Evolutionary conservation across 2,888 invertebrate genomes (phyloP).

Genomic region (Hemaris fuciformis): DNA sequence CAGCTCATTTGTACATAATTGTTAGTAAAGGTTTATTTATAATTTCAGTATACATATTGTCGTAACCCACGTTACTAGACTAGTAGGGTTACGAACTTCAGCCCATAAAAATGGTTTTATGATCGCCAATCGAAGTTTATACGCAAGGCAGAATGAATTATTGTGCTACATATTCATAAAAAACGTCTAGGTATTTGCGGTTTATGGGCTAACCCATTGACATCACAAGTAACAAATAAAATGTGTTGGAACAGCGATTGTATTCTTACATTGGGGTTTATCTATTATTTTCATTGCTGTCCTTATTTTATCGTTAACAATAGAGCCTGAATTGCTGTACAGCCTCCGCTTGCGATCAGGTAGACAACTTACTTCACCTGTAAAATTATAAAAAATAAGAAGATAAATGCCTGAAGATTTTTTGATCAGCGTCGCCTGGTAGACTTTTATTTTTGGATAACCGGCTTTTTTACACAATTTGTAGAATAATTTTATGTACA

Average conservation of each 20-base stretch:
- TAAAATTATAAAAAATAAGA: no score
- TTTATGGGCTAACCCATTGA: slow-evolving; percentile 1
- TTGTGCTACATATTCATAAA: neutral
- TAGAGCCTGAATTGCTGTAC: no score
- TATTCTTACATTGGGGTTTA: neutral
- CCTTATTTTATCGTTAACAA: no score
- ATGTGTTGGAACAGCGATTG: neutral
- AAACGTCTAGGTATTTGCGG: neutral
- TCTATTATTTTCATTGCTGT: neutral
- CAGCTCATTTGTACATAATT: neutral
- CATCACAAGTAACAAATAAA: neutral
- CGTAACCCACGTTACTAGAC: neutral
- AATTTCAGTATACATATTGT: neutral
- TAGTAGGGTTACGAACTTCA: neutral
- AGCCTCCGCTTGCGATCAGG: no score
- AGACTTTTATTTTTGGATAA: no score
- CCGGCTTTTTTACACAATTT: no score
- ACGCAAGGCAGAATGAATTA: neutral
- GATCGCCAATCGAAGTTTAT: neutral
- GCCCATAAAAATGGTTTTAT: neutral
- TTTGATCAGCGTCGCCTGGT: no score
- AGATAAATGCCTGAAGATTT: no score
- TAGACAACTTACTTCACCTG: no score
- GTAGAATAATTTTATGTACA: no score
- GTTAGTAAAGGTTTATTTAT: neutral